A percentile compares a stretch with the other conserved stretches of the same genome.
phyloP scores from a whole-genome alignment of 2,888 invertebrate genomes.

The Siphlonurus alternatus region DNA sequence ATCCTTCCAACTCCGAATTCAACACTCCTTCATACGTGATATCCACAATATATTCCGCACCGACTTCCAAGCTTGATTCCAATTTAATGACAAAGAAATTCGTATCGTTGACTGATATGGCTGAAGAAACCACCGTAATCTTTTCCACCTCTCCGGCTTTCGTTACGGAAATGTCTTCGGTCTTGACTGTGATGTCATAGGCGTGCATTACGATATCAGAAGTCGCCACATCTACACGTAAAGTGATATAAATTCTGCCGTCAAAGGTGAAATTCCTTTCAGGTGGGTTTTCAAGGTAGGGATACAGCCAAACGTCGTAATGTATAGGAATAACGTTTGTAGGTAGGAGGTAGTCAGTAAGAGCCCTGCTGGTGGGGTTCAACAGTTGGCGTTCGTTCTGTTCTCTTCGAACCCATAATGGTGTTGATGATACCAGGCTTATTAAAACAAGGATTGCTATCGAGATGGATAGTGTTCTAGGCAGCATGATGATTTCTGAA shows the following conservation, averaged over 20 bases:
- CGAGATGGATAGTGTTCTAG: no score
- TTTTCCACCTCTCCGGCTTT: no score
- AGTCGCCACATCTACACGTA: background rate
- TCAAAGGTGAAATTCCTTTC: conserved; percentile 1
- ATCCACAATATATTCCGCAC: background rate
- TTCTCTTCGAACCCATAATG: background rate
- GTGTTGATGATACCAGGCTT: no score
- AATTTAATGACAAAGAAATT: background rate
- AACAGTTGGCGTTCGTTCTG: no score
- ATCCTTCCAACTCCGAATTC: background rate
- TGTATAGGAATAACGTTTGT: background rate
- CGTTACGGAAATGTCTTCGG: no score
- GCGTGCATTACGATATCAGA: background rate
- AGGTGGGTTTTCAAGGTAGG: background rate
- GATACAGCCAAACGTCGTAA: background rate
- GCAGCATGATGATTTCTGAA: no score
- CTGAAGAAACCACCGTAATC: no score
- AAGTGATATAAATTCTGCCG: background rate
- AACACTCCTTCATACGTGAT: background rate
- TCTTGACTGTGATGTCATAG: no score
- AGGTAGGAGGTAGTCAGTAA: background rate
- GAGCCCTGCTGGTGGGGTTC: background rate
- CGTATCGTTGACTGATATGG: no score
- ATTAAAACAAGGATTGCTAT: no score
- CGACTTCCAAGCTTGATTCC: background rate